Evolutionary conservation across 1,140 invertebrate species (phyloP).

Genomic region (Paraescarpia echinospica): DNA sequence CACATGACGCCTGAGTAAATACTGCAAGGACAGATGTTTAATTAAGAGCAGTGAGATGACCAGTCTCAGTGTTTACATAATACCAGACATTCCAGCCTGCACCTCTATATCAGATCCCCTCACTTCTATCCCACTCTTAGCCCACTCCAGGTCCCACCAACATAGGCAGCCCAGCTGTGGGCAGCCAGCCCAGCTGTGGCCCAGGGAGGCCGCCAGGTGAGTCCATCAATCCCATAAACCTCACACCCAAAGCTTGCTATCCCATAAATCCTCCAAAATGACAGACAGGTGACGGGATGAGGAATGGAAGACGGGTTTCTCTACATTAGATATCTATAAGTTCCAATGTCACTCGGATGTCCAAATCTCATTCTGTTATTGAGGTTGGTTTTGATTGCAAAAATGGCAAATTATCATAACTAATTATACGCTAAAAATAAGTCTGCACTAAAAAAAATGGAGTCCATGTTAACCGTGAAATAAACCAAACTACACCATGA

Average conservation of each 20-base stretch:
- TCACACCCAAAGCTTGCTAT: neutral
- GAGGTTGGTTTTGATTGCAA: too few species aligned
- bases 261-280: neutral
- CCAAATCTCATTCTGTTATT: neutral
- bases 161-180: neutral
- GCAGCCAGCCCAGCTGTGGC: neutral
- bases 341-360: neutral
- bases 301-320: neutral
- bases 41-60: neutral
- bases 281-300: neutral
- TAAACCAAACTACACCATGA: too few species aligned
- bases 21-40: neutral
- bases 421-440: too few species aligned
- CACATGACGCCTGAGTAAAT: neutral
- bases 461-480: too few species aligned
- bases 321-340: neutral
- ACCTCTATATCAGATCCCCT: neutral
- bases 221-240: neutral
- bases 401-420: too few species aligned
- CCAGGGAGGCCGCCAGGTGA: neutral
- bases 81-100: neutral
- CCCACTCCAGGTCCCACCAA: neutral
- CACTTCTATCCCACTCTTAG: neutral
- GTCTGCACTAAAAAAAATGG: too few species aligned
- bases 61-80: neutral